A percentile compares a stretch with the other conserved stretches of the same genome.
Conservation (phyloP, 2,113 vertebrate species). For the Periophthalmodon schlosseri region DNA sequence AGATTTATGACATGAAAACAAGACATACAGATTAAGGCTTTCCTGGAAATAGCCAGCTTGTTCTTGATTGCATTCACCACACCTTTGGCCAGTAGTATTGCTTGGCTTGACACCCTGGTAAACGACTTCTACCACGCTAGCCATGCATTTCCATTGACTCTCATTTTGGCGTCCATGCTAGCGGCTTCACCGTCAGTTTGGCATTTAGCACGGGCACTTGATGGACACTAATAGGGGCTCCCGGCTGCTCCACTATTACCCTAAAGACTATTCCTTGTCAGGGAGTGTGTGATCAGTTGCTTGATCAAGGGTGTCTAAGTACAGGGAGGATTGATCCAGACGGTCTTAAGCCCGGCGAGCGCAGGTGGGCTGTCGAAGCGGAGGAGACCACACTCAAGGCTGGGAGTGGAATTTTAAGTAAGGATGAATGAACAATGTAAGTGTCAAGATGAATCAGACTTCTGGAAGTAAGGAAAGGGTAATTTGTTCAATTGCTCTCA, state of each 20-base stretch:
- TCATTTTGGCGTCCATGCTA: conserved; percentile 40
- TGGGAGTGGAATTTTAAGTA: not conserved
- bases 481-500: conserved; percentile 4
- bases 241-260: conserved; percentile 54
- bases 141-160: conserved; percentile 29
- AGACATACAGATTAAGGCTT: conserved; percentile 16
- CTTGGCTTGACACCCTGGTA: conserved; percentile 45
- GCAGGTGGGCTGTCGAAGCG: conserved; percentile 9
- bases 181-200: conserved; percentile 52
- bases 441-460: not conserved
- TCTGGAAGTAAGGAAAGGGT: not conserved
- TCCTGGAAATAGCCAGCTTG: conserved; percentile 20
- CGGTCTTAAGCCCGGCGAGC: conserved; percentile 14
- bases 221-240: conserved; percentile 69
- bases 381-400: conserved; percentile 3
- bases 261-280: conserved; percentile 57
- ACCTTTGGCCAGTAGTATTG: conserved; percentile 40
- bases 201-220: conserved; percentile 58
- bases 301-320: conserved; percentile 40
- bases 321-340: conserved; percentile 35
- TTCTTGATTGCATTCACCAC: conserved; percentile 44
- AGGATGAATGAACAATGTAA: not conserved
- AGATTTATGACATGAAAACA: conserved; percentile 12
- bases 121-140: conserved; percentile 32
- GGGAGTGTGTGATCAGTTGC: conserved; percentile 47